Percentiles rank a stretch among this genome's conserved stretches.
These are phyloP conservation scores for Naja naja DNA, from an alignment of 2,113 vertebrate genomes.

Conservation along the genomic window DNA sequence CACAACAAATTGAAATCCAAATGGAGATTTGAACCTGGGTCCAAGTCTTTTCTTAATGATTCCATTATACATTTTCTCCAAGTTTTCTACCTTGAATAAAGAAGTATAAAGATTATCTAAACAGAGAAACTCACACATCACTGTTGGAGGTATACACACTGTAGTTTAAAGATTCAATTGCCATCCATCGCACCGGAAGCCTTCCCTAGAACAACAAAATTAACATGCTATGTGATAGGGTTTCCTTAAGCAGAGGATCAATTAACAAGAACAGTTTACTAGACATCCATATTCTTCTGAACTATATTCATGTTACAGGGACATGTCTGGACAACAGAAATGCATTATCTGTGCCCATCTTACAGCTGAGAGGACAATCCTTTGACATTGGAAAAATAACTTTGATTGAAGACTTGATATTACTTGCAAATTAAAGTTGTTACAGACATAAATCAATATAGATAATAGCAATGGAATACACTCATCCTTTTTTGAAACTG, in stretches of 20 bases:
- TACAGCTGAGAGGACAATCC: background rate
- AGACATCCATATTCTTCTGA: background rate
- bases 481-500: background rate
- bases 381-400: background rate
- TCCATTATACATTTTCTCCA: background rate
- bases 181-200: conserved; percentile 90
- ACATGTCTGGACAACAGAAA: background rate
- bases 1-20: background rate
- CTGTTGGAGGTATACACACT: conserved; percentile 90
- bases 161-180: conserved; percentile 88
- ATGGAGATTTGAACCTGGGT: background rate
- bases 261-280: background rate
- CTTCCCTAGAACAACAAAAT: conserved; percentile 71
- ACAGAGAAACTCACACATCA: conserved; percentile 79
- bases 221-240: background rate
- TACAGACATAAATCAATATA: background rate
- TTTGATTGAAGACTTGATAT: background rate
- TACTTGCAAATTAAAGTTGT: background rate
- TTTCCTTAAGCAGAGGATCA: background rate
- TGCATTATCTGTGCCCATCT: background rate
- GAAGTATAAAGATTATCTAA: background rate
- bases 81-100: background rate
- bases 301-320: background rate
- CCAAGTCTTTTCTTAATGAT: background rate
- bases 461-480: background rate